A percentile compares a stretch with the other conserved stretches of the same genome.
These are phyloP conservation scores for Chlorodrepanis virens DNA, from an alignment of 2,113 vertebrate genomes.

Conservation along the genomic window DNA sequence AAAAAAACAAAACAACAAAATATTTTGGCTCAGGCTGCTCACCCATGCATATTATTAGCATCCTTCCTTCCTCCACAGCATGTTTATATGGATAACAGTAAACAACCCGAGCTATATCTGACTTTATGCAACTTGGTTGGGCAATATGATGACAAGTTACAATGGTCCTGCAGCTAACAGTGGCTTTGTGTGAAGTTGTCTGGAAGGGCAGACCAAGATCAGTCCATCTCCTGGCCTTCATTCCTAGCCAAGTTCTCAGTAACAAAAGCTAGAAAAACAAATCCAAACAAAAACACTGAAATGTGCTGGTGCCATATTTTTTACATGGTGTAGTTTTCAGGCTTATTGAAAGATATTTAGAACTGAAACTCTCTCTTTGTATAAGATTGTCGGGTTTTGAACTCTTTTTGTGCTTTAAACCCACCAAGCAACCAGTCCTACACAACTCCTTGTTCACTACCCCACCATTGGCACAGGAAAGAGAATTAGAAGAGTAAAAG, in stretches of 20 bases:
- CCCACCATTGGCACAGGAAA: accelerated
- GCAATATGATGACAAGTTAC: not conserved
- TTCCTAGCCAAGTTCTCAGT: not conserved
- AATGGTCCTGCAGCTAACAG: not conserved
- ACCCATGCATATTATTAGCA: not conserved
- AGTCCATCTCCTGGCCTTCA: not conserved
- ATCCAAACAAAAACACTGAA: not conserved
- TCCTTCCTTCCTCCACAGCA: not conserved
- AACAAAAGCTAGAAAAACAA: not conserved
- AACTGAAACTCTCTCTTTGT: not conserved
- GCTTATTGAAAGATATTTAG: not conserved
- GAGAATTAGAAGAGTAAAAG: not conserved
- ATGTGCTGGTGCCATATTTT: not conserved
- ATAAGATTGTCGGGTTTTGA: not conserved
- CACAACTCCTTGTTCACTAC: not conserved
- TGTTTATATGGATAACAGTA: not conserved
- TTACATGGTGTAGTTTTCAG: not conserved
- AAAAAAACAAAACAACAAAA: not conserved
- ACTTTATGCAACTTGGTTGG: not conserved
- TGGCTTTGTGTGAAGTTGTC: accelerated
- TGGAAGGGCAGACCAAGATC: not conserved
- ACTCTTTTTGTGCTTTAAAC: not conserved
- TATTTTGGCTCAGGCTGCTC: not conserved
- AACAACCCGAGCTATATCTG: not conserved
- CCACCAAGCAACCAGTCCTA: too few relatives aligned